Evolutionary conservation across 2,113 vertebrate genomes (phyloP).

Genomic region (Austrofundulus limnaeus): DNA sequence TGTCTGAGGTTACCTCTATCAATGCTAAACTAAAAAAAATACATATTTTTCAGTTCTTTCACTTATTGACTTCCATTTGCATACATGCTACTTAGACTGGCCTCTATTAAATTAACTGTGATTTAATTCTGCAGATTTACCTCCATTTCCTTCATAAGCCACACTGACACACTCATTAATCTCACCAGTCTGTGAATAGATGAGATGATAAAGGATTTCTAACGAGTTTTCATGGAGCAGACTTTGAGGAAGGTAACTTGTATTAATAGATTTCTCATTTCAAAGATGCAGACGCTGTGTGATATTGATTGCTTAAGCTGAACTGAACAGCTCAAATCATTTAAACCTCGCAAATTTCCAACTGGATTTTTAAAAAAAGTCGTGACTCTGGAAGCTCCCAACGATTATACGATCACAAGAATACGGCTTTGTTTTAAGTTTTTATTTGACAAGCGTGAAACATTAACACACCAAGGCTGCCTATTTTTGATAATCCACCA

Average conservation of each 20-base stretch:
- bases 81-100: neutral
- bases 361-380: neutral
- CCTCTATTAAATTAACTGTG: neutral
- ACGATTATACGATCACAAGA: neutral
- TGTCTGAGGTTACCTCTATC: no score
- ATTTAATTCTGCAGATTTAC: constrained; percentile 36
- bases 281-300: constrained; percentile 10
- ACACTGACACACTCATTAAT: constrained; percentile 36
- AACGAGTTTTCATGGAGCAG: constrained; percentile 47
- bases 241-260: constrained; percentile 27
- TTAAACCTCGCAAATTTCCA: neutral
- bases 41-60: no score
- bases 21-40: no score
- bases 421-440: neutral
- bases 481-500: neutral
- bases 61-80: no score
- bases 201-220: constrained; percentile 40
- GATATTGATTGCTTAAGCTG: neutral
- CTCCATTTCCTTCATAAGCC: constrained; percentile 52
- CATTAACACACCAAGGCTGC: neutral
- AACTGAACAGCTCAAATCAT: no score
- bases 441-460: neutral
- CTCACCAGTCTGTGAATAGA: constrained; percentile 34
- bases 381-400: neutral
- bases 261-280: constrained; percentile 26